Percentiles rank a stretch among this genome's conserved stretches.
Conservation (phyloP, 2,113 vertebrate species). For the Amphiprion ocellaris region DNA sequence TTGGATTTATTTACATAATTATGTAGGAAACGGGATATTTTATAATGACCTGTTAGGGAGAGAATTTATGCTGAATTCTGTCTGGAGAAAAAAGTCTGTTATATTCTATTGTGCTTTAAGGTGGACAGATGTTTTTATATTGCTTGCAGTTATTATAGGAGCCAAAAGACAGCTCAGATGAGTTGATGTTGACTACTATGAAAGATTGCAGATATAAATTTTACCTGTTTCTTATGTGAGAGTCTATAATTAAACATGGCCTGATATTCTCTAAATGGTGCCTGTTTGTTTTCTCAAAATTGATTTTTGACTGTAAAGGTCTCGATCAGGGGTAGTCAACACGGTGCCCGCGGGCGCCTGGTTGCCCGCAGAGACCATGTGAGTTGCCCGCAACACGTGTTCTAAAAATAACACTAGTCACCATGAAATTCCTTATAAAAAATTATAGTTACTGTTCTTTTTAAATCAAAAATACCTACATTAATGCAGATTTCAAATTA, state of each 20-base stretch:
- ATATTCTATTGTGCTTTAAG: conserved; percentile 43
- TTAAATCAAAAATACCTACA: no score
- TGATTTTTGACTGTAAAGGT: no score
- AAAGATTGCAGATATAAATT: conserved; percentile 63
- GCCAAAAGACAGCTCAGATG: conserved; percentile 46
- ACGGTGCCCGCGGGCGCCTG: no score
- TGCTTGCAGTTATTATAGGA: conserved; percentile 61
- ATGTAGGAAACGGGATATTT: conserved; percentile 35
- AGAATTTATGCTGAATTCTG: conserved; percentile 21
- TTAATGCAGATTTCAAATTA: no score
- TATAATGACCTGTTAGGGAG: conserved; percentile 26
- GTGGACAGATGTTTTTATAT: conserved; percentile 62
- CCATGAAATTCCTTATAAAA: no score
- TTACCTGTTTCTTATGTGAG: conserved; percentile 73
- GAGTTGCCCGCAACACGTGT: no score
- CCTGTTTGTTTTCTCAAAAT: conserved; percentile 21
- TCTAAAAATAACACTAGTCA: no score
- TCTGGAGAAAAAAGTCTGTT: conserved; percentile 24
- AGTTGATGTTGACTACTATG: conserved; percentile 67
- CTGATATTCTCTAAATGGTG: conserved; percentile 57
- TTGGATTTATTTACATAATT: conserved; percentile 16
- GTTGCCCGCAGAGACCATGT: no score
- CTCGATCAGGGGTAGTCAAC: no score
- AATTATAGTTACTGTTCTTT: no score
- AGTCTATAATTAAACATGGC: conserved; percentile 71